A percentile compares a stretch with the other conserved stretches of the same genome.
phyloP scores from a whole-genome alignment of 2,113 vertebrate genomes.

The Ifrita kowaldi region DNA sequence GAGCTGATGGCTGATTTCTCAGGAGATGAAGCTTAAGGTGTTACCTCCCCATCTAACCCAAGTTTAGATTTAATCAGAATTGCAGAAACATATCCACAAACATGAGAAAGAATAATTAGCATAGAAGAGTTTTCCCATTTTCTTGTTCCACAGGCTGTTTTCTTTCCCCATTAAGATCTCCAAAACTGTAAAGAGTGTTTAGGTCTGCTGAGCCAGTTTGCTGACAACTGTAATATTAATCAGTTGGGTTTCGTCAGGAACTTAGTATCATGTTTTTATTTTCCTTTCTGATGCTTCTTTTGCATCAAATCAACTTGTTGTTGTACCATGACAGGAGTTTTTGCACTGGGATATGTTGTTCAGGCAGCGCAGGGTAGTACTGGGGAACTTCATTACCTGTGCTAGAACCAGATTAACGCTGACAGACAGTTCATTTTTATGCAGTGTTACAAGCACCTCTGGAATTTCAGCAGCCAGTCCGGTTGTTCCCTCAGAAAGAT shows the following conservation, averaged over 20 bases:
- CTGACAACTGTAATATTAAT: neutral
- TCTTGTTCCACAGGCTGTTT: neutral
- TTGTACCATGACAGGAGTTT: neutral
- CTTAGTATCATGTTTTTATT: neutral
- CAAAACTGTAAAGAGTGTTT: neutral
- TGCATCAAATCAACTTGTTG: neutral
- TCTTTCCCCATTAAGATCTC: neutral
- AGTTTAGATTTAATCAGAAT: slow-evolving; percentile 9
- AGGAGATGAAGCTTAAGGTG: neutral
- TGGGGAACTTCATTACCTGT: slow-evolving; percentile 1
- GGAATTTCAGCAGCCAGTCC: neutral
- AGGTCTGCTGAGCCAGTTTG: neutral
- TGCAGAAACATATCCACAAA: neutral
- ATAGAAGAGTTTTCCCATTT: neutral
- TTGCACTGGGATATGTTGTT: neutral
- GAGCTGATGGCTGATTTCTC: slow-evolving; percentile 3
- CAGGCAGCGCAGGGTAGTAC: neutral
- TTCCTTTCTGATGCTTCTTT: neutral
- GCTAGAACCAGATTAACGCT: neutral
- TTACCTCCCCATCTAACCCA: neutral
- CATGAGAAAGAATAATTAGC: neutral
- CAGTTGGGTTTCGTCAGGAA: neutral
- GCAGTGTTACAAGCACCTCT: neutral
- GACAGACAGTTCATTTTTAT: neutral
- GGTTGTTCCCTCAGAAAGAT: neutral